Evolutionary conservation across 2,113 vertebrate species (phyloP).

Genomic region (Hipposideros armiger): DNA sequence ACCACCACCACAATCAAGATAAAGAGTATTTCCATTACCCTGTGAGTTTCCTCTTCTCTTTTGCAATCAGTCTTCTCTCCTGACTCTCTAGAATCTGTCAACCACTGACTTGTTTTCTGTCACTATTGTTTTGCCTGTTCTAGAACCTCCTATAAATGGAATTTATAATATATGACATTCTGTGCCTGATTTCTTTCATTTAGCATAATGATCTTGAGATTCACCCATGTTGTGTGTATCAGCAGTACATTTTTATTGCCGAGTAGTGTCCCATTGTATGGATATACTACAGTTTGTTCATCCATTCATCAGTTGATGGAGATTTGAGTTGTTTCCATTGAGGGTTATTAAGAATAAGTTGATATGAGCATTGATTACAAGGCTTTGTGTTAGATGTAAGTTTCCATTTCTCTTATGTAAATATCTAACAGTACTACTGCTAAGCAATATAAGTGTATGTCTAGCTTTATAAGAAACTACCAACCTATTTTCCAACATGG

Average conservation of each 20-base stretch:
- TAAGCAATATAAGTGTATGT: neutral
- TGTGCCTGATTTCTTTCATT: neutral
- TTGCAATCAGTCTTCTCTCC: neutral
- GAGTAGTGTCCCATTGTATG: too few species aligned
- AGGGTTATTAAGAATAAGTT: too few species aligned
- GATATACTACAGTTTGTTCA: too few species aligned
- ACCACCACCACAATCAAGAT: neutral
- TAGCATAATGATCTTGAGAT: neutral
- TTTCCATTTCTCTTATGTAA: too few species aligned
- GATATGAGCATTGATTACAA: too few species aligned
- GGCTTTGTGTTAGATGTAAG: too few species aligned
- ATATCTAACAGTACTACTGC: neutral
- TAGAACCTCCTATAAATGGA: neutral
- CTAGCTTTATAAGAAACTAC: too few species aligned
- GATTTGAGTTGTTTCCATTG: too few species aligned
- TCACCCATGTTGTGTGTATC: too few species aligned
- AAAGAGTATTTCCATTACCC: neutral
- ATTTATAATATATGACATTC: neutral
- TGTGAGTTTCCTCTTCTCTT: neutral
- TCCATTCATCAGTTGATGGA: too few species aligned
- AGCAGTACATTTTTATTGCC: too few species aligned
- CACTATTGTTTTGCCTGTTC: neutral
- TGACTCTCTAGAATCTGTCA: neutral
- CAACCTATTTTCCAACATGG: too few species aligned
- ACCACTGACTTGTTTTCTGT: neutral